Conservation (phyloP, 2,113 vertebrate genomes). For the Hyla sarda region DNA sequence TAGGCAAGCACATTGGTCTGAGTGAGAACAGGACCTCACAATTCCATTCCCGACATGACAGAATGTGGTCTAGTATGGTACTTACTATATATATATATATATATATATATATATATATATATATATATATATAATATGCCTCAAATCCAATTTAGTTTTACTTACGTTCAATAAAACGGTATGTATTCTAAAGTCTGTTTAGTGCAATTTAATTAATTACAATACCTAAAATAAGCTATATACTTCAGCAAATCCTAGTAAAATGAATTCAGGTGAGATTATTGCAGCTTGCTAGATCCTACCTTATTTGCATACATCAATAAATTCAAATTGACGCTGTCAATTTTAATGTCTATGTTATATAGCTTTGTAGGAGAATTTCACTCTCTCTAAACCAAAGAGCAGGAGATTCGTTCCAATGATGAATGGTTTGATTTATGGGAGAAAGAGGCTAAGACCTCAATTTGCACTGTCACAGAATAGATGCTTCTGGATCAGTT, state of each 20-base stretch:
- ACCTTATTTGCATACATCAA: constrained; percentile 41
- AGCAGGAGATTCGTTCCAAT: constrained; percentile 41
- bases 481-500: constrained; percentile 46
- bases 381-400: constrained; percentile 43
- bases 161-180: background rate
- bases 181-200: background rate
- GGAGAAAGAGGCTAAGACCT: constrained; percentile 51
- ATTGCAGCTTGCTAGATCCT: background rate
- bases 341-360: constrained; percentile 48
- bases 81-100: too few relatives aligned
- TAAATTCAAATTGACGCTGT: constrained; percentile 47
- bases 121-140: too few relatives aligned
- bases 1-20: too few relatives aligned
- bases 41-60: too few relatives aligned
- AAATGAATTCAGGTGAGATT: background rate
- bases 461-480: constrained; percentile 51
- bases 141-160: background rate
- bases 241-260: background rate
- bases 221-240: background rate
- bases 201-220: background rate
- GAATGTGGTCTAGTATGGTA: too few relatives aligned
- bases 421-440: constrained; percentile 52
- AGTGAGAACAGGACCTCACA: too few relatives aligned
- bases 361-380: constrained; percentile 44
- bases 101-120: too few relatives aligned